Conservation (phyloP, 2,888 invertebrate species). For the Polyploca ridens region DNA sequence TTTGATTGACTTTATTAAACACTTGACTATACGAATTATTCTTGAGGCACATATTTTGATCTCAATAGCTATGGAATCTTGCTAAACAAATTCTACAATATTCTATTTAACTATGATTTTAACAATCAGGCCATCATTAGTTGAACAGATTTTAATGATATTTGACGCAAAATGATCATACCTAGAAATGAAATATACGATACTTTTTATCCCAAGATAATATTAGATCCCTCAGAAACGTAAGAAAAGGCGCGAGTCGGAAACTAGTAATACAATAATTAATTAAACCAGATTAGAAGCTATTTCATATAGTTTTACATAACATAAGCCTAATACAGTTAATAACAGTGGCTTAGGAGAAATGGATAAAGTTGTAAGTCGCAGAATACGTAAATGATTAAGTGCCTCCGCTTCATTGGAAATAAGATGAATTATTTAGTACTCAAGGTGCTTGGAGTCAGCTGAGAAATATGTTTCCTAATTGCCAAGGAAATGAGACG, state of each 20-base stretch:
- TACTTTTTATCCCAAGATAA: too few species aligned
- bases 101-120: background rate
- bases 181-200: too few species aligned
- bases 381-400: background rate
- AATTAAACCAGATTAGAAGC: background rate
- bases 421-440: background rate
- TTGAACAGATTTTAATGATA: too few species aligned
- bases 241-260: background rate
- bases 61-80: too few species aligned
- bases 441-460: background rate
- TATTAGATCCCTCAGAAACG: background rate
- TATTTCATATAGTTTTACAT: background rate
- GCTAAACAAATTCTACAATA: too few species aligned
- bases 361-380: conserved; percentile 3
- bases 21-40: background rate
- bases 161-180: too few species aligned
- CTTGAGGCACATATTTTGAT: background rate
- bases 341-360: background rate
- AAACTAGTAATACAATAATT: background rate
- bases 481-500: background rate
- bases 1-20: background rate
- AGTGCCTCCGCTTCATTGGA: background rate
- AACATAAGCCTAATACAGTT: background rate
- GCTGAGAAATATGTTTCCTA: background rate
- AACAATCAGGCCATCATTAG: too few species aligned